These are phyloP conservation scores for Ophioninae sp. DNA, from an alignment of 2,888 invertebrate species.

Conservation along the genomic window DNA sequence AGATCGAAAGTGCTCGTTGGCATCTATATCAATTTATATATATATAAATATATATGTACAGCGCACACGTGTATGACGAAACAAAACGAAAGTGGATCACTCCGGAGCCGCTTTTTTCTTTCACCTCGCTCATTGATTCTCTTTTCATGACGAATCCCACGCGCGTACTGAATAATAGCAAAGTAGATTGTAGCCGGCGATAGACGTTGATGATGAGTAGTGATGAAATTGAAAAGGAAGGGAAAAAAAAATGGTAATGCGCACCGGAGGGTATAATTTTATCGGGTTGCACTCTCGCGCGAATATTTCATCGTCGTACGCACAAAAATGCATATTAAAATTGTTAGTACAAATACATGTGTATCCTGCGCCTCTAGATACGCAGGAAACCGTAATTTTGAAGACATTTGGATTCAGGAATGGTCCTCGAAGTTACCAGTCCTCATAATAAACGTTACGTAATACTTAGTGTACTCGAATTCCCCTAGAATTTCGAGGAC, in stretches of 20 bases:
- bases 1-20: too few species aligned
- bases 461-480: too few species aligned
- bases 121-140: not conserved
- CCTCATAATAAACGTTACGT: too few species aligned
- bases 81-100: not conserved
- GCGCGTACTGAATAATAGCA: constrained; percentile 1
- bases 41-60: too few species aligned
- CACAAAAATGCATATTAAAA: constrained; percentile 5
- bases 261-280: constrained; percentile 1
- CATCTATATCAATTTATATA: too few species aligned
- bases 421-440: too few species aligned
- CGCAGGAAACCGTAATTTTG: not conserved
- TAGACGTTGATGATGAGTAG: not conserved
- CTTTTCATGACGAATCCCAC: not conserved
- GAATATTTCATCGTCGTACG: constrained; percentile 8
- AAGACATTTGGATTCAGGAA: too few species aligned
- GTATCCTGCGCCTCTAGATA: not conserved
- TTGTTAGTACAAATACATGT: not conserved
- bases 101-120: not conserved
- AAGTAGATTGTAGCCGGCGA: not conserved
- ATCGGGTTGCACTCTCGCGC: constrained; percentile 24
- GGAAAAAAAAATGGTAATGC: not conserved
- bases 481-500: too few species aligned
- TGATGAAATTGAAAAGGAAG: not conserved
- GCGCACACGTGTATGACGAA: too few species aligned